Conservation (phyloP, 64 coral and sea anemone species). For the Montipora cactus region DNA sequence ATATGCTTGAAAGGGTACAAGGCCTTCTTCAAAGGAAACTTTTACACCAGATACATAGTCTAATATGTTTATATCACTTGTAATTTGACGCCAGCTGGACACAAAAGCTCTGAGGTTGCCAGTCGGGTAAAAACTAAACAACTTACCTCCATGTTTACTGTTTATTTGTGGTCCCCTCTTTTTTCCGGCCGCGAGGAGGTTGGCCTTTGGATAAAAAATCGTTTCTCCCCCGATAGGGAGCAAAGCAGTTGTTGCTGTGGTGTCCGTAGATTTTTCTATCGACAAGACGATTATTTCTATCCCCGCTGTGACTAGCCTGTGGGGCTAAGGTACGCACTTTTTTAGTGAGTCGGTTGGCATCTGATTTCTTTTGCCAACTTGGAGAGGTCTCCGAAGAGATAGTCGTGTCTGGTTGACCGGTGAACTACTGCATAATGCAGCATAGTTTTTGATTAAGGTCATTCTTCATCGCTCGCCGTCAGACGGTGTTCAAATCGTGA, state of each 20-base stretch:
- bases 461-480: constrained; percentile 41
- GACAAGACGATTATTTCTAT: neutral
- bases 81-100: constrained; percentile 60
- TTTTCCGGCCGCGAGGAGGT: neutral
- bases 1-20: constrained; percentile 2
- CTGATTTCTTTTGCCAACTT: no score
- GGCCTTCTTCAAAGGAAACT: constrained; percentile 43
- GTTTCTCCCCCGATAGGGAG: constrained; percentile 29
- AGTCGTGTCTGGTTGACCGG: constrained; percentile 21
- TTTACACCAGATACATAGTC: constrained; percentile 44
- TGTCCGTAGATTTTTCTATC: constrained; percentile 19
- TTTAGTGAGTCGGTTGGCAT: no score
- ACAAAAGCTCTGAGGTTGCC: constrained; percentile 60
- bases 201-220: constrained; percentile 36
- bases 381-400: constrained; percentile 23
- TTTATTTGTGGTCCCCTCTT: neutral
- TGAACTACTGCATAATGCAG: constrained; percentile 51
- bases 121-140: constrained; percentile 47
- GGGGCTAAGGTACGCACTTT: neutral
- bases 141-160: constrained; percentile 54
- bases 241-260: constrained; percentile 9
- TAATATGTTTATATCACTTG: constrained; percentile 47
- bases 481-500: constrained; percentile 53
- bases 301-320: neutral
- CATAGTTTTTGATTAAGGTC: neutral